Evolutionary conservation across 2,888 invertebrate species (phyloP), one percentile per base, ranked within the genome.

Genomic region (Bedellia somnulentella): DNA sequence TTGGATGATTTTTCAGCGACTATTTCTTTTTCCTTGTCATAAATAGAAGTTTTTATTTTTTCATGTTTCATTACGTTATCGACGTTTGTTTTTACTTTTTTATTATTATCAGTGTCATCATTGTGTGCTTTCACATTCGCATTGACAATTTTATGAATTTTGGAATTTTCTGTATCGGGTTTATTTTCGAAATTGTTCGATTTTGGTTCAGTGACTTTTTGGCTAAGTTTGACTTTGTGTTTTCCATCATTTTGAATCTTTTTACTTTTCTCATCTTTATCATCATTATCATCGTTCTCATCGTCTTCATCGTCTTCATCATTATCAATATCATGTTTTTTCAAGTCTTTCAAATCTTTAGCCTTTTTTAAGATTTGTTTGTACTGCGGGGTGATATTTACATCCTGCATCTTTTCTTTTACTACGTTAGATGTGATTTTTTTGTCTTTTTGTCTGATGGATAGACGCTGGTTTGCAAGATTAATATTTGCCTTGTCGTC

Each of bases 291-390:
- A 17, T 36, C 33, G n/a, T 36, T 36, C 21, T 30, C 18, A 14
- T 37, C 35, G 31, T 40, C 36, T 24, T 34, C 33, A 28, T 45
- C 41, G 16, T 41, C 37, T 3, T 41, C 42, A 16, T 45, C 40
- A 11, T 41, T 41, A 16, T 46, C 38, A 23, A 39, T 39, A 3
- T 45, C 44, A 4, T 46, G 44, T 1, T 54, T 44, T 16, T 48
- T 42, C 32, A 4, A 23, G 37, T 12, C 18, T 36, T 29, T 26
- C 36, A n/a, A n/a, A n/a, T n/a, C n/a, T n/a, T n/a, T n/a, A n/a
- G n/a, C 37, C 13, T 35, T 29, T 30, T n/a, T n/a, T n/a, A n/a
- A n/a, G n/a, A n/a, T n/a, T n/a, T n/a, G n/a, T n/a, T n/a, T n/a
- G n/a, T n/a, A n/a, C n/a, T n/a, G n/a, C n/a, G n/a, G n/a, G n/a